Evolutionary conservation across 2,113 vertebrate species (phyloP), one percentile per base, ranked within the genome.

Genomic region (Trinectes maculatus): DNA sequence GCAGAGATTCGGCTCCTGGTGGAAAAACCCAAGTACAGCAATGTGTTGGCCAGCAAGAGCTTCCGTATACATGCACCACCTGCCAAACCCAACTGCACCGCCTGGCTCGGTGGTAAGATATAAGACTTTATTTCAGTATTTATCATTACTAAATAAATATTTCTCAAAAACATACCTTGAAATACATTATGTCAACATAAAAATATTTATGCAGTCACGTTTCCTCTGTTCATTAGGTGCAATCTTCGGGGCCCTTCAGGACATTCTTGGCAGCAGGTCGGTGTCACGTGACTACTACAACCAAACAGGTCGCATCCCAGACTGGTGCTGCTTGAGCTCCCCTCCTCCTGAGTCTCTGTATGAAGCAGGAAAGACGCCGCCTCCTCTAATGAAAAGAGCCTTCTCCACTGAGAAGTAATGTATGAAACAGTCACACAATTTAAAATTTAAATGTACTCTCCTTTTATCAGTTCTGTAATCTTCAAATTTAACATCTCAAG

Each of bases 371-470:
- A 98, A 98, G 83, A 91, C 95, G 1, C 95, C 95, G 0, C 97
- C 96, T 1, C 96, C 98, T 0, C 49, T 98, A 39, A 99, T 99
- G 96, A 99, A 99, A 86, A 95, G 97, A 67, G 96, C 97, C 34
- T 99, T 98, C 91, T 99, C 97, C 55, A 98, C 97, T 0, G 98
- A 99, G 85, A 99, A 99, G 89, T 99, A 85, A 92, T 60, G 25
- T 0, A 5, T 11, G 3, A n/a, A n/a, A n/a, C 19, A n/a, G 21
- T 12, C 28, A 46, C n/a, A 19, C 6, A 6, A 22, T 1, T 57
- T 7, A 11, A 49, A 47, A 13, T n/a, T n/a, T n/a, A n/a, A 8
- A 7, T 21, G n/a, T 48, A 19, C 28, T 28, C 18, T 51, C 19
- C 22, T 25, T 42, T 33, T 25, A 51, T 11, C 44, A 70, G 11